Evolutionary conservation across 2,113 vertebrate genomes (phyloP), one percentile per base, ranked within the genome.

Genomic region (Alces alces): DNA sequence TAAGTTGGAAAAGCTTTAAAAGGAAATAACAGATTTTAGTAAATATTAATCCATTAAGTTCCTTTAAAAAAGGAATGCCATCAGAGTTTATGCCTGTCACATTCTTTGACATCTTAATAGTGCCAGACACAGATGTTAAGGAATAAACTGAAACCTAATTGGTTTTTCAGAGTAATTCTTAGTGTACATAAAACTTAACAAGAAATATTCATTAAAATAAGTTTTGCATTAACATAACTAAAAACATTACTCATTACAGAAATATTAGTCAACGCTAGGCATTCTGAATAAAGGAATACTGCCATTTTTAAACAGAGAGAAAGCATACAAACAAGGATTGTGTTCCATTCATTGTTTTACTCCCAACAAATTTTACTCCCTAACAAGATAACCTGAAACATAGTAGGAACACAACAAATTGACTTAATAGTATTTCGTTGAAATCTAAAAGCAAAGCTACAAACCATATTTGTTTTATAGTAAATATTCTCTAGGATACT

Each of bases 131-230:
- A 90, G 39, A 80, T 47, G 39, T 39, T 58, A 45, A 55, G 79
- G 66, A 47, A 78, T 76, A 86, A 78, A 93, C 0, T 64, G 27
- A 94, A 92, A 43, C 45, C 54, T 92, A 61, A 85, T 1, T 97
- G 33, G 61, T 27, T 94, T 96, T 84, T 87, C 30, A 85, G n/a
- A 7, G 3, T 82, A 60, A 66, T 60, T 83, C 52, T 83, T 57
- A 78, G 78, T n/a, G 6, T 66, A 83, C 64, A 76, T 88, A 94
- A 96, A 93, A 61, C 8, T 61, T 57, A 91, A 93, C 43, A 92
- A 58, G 57, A 93, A 93, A 86, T 25, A 73, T 66, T 36, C 73
- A 97, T 25, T 91, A 76, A 96, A 92, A 89, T 50, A 91, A 96
- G 36, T 78, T 91, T 86, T 93, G 17, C 5, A 78, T 43, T 84